Evolutionary conservation across 2,888 invertebrate species (phyloP).

Genomic region (Calliscelio sp.): DNA sequence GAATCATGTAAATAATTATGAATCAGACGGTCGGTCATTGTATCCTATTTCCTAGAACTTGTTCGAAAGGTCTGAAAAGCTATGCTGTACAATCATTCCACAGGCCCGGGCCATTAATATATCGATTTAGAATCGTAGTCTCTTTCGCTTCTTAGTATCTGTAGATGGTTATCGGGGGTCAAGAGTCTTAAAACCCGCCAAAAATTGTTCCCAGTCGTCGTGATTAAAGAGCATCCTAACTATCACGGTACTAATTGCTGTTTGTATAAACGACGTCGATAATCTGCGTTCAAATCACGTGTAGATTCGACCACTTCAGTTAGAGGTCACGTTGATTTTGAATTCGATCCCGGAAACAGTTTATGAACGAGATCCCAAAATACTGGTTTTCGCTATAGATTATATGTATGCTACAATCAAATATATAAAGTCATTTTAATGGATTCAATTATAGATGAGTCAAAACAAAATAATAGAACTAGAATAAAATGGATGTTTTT

Average conservation of each 20-base stretch:
- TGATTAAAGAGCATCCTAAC: conserved; percentile 34
- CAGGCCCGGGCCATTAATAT: conserved; percentile 37
- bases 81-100: conserved; percentile 36
- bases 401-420: background rate
- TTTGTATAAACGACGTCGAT: conserved; percentile 34
- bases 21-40: conserved; percentile 36
- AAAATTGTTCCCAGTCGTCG: conserved; percentile 8
- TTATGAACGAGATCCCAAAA: background rate
- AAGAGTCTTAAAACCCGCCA: conserved; percentile 15
- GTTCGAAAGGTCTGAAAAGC: conserved; percentile 41
- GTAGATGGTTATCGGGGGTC: conserved; percentile 31
- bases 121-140: conserved; percentile 27
- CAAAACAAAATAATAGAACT: background rate
- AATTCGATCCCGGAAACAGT: conserved; percentile 34
- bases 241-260: conserved; percentile 42
- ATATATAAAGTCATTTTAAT: conserved; percentile 2
- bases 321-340: conserved; percentile 8
- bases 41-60: conserved; percentile 39
- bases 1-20: background rate
- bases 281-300: background rate
- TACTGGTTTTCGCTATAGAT: background rate
- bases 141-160: conserved; percentile 28
- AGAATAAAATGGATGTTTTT: too few species aligned
- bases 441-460: background rate
- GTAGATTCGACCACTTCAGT: conserved; percentile 17